These are phyloP conservation scores for Gastracanthus pulcherrimus DNA, from an alignment of 2,888 invertebrate genomes.

Conservation along the genomic window DNA sequence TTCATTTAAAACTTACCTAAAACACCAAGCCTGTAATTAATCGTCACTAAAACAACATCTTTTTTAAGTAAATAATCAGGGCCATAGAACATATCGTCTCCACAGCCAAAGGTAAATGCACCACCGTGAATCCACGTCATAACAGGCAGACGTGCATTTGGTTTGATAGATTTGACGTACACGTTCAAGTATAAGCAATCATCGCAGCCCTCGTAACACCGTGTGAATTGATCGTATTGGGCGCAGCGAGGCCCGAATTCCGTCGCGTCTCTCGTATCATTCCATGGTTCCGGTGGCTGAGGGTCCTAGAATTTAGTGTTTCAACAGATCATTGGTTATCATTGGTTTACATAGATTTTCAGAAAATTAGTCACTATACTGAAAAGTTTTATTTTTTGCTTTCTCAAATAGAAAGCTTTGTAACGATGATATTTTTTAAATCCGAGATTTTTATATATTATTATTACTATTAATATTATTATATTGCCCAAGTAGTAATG, in stretches of 20 bases:
- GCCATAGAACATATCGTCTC: conserved; percentile 61
- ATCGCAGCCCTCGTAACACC: conserved; percentile 60
- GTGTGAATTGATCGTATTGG: conserved; percentile 56
- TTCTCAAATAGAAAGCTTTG: no score
- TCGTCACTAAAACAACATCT: conserved; percentile 66
- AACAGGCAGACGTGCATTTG: conserved; percentile 56
- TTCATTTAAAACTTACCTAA: conserved; percentile 19
- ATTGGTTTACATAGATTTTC: no score
- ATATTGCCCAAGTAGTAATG: no score
- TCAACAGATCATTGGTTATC: no score
- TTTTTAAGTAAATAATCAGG: conserved; percentile 67
- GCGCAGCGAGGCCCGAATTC: conserved; percentile 60
- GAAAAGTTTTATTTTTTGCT: no score
- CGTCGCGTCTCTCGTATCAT: conserved; percentile 61
- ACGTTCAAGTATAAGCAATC: conserved; percentile 71
- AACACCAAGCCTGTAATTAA: conserved; percentile 68
- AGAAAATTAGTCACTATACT: no score
- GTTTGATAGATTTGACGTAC: conserved; percentile 51
- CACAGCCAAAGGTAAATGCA: conserved; percentile 61
- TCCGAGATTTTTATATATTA: no score
- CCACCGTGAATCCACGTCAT: conserved; percentile 70
- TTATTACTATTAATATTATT: no score
- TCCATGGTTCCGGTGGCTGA: conserved; percentile 64
- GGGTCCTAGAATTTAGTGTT: conserved; percentile 70
- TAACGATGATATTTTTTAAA: no score